Conservation (phyloP, 2,797 vertebrate genomes). For the Lophius americanus region DNA sequence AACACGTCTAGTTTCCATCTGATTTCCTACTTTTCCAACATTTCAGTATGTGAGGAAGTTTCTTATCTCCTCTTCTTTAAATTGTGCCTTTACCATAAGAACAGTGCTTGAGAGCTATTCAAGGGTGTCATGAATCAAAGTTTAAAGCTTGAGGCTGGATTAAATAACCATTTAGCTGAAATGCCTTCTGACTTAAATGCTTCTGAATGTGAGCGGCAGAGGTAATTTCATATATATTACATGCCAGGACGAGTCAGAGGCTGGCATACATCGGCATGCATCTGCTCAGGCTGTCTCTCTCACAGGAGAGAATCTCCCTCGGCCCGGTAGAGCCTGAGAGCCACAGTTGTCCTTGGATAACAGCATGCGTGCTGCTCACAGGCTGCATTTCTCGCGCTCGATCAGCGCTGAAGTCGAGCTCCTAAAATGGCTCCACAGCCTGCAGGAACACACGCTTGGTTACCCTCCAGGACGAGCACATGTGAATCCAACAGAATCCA, state of each 20-base stretch:
- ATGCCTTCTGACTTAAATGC: constrained; percentile 28
- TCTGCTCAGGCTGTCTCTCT: constrained; percentile 41
- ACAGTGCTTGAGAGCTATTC: too few relatives aligned
- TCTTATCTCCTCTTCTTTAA: not conserved
- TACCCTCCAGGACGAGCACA: not conserved
- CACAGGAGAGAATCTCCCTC: constrained; percentile 18
- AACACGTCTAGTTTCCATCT: too few relatives aligned
- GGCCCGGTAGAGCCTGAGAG: constrained; percentile 19
- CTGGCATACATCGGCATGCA: constrained; percentile 44
- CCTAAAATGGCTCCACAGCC: constrained; percentile 59
- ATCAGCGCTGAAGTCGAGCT: constrained; percentile 43
- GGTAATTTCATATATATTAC: constrained; percentile 46
- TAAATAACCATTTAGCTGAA: constrained; percentile 36
- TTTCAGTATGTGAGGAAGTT: too few relatives aligned
- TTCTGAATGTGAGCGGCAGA: constrained; percentile 38
- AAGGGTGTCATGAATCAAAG: too few relatives aligned
- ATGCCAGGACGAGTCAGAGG: constrained; percentile 41
- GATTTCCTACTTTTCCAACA: too few relatives aligned
- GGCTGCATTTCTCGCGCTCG: constrained; percentile 29
- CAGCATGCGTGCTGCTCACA: constrained; percentile 30
- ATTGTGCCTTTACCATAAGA: not conserved
- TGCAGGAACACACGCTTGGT: constrained; percentile 39
- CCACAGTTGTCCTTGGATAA: constrained; percentile 33
- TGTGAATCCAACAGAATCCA: not conserved
- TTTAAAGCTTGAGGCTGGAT: constrained; percentile 8